Base-by-base conservation (phyloP, 2,888 invertebrate species). In the Polydrusus pterygomalis region DNA sequence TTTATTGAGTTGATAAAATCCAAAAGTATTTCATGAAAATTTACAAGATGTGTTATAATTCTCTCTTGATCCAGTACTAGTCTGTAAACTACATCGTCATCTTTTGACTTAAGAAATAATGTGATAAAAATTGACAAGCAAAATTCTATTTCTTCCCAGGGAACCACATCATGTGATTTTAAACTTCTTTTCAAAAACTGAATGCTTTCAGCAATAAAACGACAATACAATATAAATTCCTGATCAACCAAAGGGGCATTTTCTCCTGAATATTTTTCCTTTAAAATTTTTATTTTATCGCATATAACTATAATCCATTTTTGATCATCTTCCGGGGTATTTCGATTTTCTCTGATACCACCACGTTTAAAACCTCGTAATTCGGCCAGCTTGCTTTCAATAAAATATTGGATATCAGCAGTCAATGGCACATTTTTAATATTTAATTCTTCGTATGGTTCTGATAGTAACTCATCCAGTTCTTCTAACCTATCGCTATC, bases 121-220 rank as follows among this genome's bases (percentile, higher is more conserved):
- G 9, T 15, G 2, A 68, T 8, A 56, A 20, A 68, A 18, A 20
- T 20, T 40, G 18, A 20, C 10, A 68, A 13, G 8, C 38, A 68
- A 56, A 68, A 68, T 20, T 68, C n/a, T 38, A 68, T 68, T 56
- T 68, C 68, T 68, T 68, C 68, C 68, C 68, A 68, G 3, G 68
- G 68, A 6, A 68, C 3, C 9, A 17, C 56, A 13, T 68, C 56
- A 30, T 68, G 56, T 10, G 68, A 40, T 5, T 68, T 10, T 20
- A 68, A 9, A 15, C 56, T 11, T 13, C 56, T 20, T 68, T 68
- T 68, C 1, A 68, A 13, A 0, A 68, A 15, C 0, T 17, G n/a
- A 2, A 68, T 38, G 18, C 56, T 18, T 56, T 68, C 54, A 18
- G 56, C 18, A n/a, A 68, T 68, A 56, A 15, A 68, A 40, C 30